Base-by-base conservation (phyloP, 2,888 invertebrate species). In the Phaedon cochleariae region DNA sequence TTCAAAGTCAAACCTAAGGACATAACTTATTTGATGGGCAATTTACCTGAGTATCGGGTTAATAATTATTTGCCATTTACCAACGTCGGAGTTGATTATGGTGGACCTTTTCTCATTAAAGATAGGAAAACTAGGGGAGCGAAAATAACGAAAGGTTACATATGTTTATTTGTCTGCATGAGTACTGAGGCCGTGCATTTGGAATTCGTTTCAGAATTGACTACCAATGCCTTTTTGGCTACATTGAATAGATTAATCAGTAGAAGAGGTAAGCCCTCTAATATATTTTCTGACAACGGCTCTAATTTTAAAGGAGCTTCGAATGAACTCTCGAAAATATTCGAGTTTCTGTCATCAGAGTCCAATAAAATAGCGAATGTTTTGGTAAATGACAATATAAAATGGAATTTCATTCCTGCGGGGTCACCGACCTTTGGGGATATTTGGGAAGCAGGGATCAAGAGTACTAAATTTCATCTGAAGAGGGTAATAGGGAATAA, bases 371-470 rank as follows among this genome's bases (percentile, higher is more conserved):
- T 58, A 15, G n/a, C 41, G 1, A 21, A 58, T 48, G n/a, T 21
- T 41, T 61, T 64, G 10, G 29, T 57, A 1, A 49, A 67, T 7
- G 62, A 67, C 21, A 26, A 51, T 10, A 68, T 76, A 17, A 46
- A 65, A n/a, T 75, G 74, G 77, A 52, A 73, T 48, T 74, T 76
- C 57, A 72, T 73, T 9, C 73, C 76, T 2, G 57, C 71, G 0
- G 31, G 64, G 2, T 55, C 67, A 10, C 74, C 75, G n/a, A n/a
- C n/a, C n/a, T n/a, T n/a, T n/a, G n/a, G n/a, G n/a, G n/a, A n/a
- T n/a, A n/a, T n/a, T n/a, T n/a, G n/a, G n/a, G n/a, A n/a, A n/a
- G n/a, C n/a, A n/a, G n/a, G n/a, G n/a, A n/a, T n/a, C n/a, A n/a
- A 66, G 37, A 49, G 49, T 49, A 18, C 41, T 10, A 69, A 69